Percentiles rank a stretch among this genome's conserved stretches.
These are phyloP conservation scores for Odontamblyopus lacepedii DNA, from an alignment of 2,797 vertebrate genomes.

Conservation along the genomic window DNA sequence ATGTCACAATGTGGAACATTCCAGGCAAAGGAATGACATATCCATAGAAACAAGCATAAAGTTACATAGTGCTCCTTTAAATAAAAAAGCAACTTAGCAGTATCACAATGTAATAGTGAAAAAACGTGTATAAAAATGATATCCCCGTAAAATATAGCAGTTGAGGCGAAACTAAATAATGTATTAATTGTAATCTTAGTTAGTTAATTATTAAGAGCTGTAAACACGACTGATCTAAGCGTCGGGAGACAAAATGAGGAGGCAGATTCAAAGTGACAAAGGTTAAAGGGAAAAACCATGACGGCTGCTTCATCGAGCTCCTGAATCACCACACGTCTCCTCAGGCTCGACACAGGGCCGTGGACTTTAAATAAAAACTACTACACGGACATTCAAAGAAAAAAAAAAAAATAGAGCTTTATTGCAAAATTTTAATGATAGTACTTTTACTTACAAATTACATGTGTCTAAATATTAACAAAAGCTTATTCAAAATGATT, in stretches of 20 bases:
- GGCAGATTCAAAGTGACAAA: constrained; percentile 55
- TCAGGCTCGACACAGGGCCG: constrained; percentile 31
- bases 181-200: neutral
- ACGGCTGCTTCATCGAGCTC: constrained; percentile 40
- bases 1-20: too few species aligned
- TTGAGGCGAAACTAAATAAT: neutral
- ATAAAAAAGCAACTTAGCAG: neutral
- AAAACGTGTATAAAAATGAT: neutral
- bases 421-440: neutral
- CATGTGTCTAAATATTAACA: neutral
- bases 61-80: too few species aligned
- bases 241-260: constrained; percentile 36
- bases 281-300: constrained; percentile 44
- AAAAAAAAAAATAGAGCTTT: neutral
- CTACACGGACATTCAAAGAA: neutral
- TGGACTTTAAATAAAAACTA: neutral
- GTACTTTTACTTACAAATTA: neutral
- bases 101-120: neutral
- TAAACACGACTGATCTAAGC: constrained; percentile 38
- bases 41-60: too few species aligned
- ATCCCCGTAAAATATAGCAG: neutral
- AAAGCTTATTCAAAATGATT: too few species aligned
- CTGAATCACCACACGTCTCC: constrained; percentile 38
- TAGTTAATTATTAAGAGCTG: neutral
- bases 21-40: too few species aligned